These are phyloP conservation scores for Odontesthes bonariensis DNA, from an alignment of 2,113 vertebrate genomes.

Conservation along the genomic window DNA sequence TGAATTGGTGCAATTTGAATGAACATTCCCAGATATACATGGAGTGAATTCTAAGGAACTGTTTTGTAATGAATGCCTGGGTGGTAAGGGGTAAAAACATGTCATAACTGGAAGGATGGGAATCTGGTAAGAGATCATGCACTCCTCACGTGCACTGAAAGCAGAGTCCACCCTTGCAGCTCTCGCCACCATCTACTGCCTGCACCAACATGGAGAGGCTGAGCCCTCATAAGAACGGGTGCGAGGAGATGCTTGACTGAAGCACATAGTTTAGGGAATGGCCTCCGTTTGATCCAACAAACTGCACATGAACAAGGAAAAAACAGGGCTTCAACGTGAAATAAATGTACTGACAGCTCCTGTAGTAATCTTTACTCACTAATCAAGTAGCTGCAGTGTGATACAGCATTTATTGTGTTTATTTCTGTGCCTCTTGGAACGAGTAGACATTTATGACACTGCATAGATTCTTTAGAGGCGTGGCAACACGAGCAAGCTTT, in stretches of 20 bases:
- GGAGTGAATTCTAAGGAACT: not conserved
- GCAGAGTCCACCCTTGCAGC: not conserved
- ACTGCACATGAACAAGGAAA: conserved; percentile 61
- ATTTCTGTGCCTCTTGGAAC: not conserved
- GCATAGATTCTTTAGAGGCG: conserved; percentile 2
- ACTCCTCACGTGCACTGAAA: not conserved
- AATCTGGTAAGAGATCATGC: conserved; percentile 3
- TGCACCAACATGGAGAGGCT: not conserved
- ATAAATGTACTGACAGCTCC: conserved; percentile 52
- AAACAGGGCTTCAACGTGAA: conserved; percentile 52
- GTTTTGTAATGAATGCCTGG: not conserved
- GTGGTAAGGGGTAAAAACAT: not conserved
- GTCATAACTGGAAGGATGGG: not conserved
- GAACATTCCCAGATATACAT: not conserved
- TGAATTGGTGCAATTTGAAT: not conserved
- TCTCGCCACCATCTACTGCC: not conserved
- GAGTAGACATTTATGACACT: not conserved
- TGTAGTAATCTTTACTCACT: conserved; percentile 27
- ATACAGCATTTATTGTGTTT: not conserved
- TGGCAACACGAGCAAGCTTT: not conserved
- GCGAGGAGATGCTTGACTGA: conserved; percentile 71
- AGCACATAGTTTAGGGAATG: conserved; percentile 63
- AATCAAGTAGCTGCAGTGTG: conserved; percentile 7
- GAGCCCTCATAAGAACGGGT: not conserved
- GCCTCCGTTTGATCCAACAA: conserved; percentile 66